Conservation (phyloP, 2,888 invertebrate genomes). For the Pandemis heparana region DNA sequence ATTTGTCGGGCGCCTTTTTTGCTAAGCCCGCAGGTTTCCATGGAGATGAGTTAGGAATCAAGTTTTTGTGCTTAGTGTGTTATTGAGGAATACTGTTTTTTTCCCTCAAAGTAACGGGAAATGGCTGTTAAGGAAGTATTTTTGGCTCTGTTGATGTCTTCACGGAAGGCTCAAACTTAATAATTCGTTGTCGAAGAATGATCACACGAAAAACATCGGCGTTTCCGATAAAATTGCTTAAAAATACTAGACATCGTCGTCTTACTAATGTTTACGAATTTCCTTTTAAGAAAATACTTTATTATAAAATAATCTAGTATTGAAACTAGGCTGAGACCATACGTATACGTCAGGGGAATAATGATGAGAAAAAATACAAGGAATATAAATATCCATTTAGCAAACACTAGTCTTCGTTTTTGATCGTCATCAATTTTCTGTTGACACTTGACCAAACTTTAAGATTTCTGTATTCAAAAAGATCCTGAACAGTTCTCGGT, state of each 20-base stretch:
- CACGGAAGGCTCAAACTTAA: not conserved
- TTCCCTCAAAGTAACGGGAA: not conserved
- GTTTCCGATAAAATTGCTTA: no score
- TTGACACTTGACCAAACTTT: no score
- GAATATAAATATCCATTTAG: no score
- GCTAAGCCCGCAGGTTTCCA: conserved; percentile 23
- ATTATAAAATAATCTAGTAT: no score
- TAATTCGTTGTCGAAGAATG: not conserved
- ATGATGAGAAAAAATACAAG: no score
- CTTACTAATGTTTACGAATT: no score
- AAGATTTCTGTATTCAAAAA: not conserved
- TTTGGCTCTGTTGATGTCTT: not conserved
- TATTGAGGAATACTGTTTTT: not conserved
- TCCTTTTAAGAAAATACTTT: no score
- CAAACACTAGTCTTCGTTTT: no score
- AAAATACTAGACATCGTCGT: no score
- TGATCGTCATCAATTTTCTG: no score
- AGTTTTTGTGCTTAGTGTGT: not conserved
- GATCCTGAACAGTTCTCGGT: not conserved
- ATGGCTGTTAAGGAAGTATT: not conserved
- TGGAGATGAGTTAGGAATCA: conserved; percentile 9
- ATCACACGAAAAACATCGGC: not conserved
- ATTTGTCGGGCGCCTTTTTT: conserved; percentile 26
- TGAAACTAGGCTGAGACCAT: no score
- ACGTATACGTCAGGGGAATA: no score